A percentile compares a stretch with the other conserved stretches of the same genome.
Conservation (phyloP, 2,888 invertebrate genomes). For the Vanessa cardui region DNA sequence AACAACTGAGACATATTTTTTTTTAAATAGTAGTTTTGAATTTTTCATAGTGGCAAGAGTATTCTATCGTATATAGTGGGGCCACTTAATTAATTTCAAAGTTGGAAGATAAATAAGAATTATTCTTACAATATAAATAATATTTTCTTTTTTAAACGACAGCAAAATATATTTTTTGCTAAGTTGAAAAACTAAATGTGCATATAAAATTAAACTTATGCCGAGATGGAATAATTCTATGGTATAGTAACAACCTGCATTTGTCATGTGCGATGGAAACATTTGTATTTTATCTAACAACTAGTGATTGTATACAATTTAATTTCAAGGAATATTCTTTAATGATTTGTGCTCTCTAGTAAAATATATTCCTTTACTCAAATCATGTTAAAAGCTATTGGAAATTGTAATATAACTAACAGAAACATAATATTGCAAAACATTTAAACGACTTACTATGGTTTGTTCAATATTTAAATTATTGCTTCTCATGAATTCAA, state of each 20-base stretch:
- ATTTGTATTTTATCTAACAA: conserved; percentile 9
- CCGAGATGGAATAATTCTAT: conserved; percentile 12
- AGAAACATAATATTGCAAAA: conserved; percentile 10
- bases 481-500: conserved; percentile 10
- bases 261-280: conserved; percentile 7
- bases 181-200: conserved; percentile 15
- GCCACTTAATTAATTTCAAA: conserved; percentile 11
- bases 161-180: conserved; percentile 19
- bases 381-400: not conserved
- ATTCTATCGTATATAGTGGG: conserved; percentile 13
- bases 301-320: conserved; percentile 14
- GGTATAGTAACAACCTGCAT: conserved; percentile 25
- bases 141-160: conserved; percentile 26
- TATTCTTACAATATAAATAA: conserved; percentile 30
- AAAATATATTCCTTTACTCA: conserved; percentile 24
- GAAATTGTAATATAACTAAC: conserved; percentile 14
- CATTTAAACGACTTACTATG: no score
- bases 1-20: conserved; percentile 25
- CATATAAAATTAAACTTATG: conserved; percentile 18
- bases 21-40: conserved; percentile 9
- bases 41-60: conserved; percentile 19
- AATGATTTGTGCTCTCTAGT: conserved; percentile 23
- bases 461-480: conserved; percentile 12
- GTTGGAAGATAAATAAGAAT: conserved; percentile 26
- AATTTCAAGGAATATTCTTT: conserved; percentile 8